phyloP scores from a whole-genome alignment of 2,888 invertebrate species.

The Marronus borbonicus region DNA sequence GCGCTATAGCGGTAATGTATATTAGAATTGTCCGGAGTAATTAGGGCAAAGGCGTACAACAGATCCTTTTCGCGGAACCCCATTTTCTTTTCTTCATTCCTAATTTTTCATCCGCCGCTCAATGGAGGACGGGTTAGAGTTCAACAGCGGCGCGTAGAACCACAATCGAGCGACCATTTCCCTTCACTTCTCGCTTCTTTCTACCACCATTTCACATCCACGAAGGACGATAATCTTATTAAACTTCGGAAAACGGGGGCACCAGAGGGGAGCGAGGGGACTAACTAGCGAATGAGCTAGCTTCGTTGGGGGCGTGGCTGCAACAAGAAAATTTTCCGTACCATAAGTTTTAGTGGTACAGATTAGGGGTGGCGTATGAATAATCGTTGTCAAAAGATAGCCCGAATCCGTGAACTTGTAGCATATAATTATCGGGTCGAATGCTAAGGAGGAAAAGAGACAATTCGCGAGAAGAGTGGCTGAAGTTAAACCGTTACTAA shows the following conservation, averaged over 20 bases:
- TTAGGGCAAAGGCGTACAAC: slow-evolving; percentile 9
- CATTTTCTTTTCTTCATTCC: background rate
- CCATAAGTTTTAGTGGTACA: slow-evolving; percentile 50
- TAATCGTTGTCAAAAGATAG: slow-evolving; percentile 51
- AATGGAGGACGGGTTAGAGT: slow-evolving; percentile 18
- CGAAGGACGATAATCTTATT: slow-evolving; percentile 39
- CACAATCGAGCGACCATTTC: slow-evolving; percentile 6
- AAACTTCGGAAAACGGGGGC: slow-evolving; percentile 18
- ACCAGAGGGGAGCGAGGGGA: background rate
- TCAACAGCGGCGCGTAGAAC: slow-evolving; percentile 19
- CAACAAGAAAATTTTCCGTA: slow-evolving; percentile 48
- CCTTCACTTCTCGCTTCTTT: background rate
- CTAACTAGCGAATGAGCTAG: background rate
- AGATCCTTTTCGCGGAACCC: background rate
- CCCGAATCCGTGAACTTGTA: slow-evolving; percentile 52
- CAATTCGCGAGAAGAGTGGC: background rate
- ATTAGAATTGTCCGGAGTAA: background rate
- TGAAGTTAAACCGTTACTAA: slow-evolving; percentile 16
- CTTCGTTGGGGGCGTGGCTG: background rate
- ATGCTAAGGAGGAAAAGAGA: background rate
- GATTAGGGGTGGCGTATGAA: slow-evolving; percentile 49
- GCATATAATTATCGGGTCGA: slow-evolving; percentile 52
- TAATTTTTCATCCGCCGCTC: slow-evolving; percentile 42
- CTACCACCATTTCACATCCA: background rate
- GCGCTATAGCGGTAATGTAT: no score